Evolutionary conservation across 2,888 invertebrate species (phyloP), one percentile per base, ranked within the genome.

Genomic region (Drosophila mulleri): DNA sequence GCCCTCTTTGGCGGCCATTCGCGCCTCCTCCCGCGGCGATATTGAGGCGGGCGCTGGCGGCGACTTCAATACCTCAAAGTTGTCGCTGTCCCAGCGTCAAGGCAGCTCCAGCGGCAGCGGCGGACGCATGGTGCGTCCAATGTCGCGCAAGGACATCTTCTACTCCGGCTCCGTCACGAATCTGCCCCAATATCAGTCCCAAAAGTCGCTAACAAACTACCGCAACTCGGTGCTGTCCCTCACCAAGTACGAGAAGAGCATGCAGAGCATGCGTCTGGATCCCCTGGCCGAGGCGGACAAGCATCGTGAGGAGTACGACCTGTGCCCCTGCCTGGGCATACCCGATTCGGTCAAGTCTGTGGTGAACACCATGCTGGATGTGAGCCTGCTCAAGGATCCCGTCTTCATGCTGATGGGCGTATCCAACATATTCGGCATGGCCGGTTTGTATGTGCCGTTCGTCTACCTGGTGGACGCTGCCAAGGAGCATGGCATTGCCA

Each of bases 61-160:
- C 89, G 89, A 87, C 18, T 94, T 96, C 90, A 96, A 95, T 80
- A 95, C 95, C 69, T 96, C 96, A 0, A 96, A 96, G 91, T 90
- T 95, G 67, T 96, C 95, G 0, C 93, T 95, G 0, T 93, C 96
- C 0, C 91, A 91, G 59, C 90, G 92, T 2, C 90, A 89, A 20
- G 93, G 91, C 50, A 82, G 86, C 56, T 54, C 67, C 32, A 86
- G 88, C 52, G 83, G 90, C 69, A 85, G 89, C 18, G 79, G 41
- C n/a, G 91, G 92, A 53, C 94, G 94, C 67, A 97, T 97, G 94
- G 96, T 97, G 18, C 95, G 98, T 20, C 98, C 98, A 4, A 93
- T 99, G 93, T 98, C 98, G 9, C 95, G 98, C 61, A 98, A 98
- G 91, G 99, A 99, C 93, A 98, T 99, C 90, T 99, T 99, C 94